These are phyloP conservation scores for Minunthozetes semirufus DNA, from an alignment of 2,888 invertebrate genomes.

Conservation along the genomic window DNA sequence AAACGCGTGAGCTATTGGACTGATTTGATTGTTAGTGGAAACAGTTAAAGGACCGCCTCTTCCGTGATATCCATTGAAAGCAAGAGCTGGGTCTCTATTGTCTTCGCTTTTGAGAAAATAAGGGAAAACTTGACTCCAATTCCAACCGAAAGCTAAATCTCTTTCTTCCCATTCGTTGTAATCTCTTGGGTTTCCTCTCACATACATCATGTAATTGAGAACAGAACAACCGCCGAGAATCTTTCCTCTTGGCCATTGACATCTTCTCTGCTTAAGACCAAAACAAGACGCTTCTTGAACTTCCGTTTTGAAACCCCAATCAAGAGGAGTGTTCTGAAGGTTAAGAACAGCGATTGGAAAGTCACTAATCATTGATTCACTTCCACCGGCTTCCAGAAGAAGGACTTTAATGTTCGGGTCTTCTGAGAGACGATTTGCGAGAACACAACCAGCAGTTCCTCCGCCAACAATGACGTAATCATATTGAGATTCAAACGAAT, in stretches of 20 bases:
- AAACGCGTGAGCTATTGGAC: conserved; percentile 41
- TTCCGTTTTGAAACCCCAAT: conserved; percentile 89
- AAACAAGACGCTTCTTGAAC: conserved; percentile 55
- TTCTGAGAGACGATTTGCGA: conserved; percentile 64
- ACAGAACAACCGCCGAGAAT: conserved; percentile 81
- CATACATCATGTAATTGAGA: conserved; percentile 81
- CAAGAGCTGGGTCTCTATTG: conserved; percentile 45
- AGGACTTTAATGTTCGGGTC: conserved; percentile 42
- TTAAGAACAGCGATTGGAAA: conserved; percentile 43
- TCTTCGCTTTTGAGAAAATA: conserved; percentile 61
- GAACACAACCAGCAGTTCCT: conserved; percentile 78
- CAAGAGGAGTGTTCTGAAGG: conserved; percentile 52
- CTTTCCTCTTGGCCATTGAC: conserved; percentile 75
- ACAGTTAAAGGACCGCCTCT: conserved; percentile 43
- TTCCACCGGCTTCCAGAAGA: conserved; percentile 44
- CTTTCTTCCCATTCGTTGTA: conserved; percentile 80
- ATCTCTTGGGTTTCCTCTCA: conserved; percentile 74
- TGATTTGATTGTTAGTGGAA: conserved; percentile 40
- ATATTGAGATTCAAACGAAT: too few species aligned
- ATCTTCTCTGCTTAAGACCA: conserved; percentile 39
- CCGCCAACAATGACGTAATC: conserved; percentile 35
- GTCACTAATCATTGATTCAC: conserved; percentile 43
- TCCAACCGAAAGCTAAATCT: conserved; percentile 83
- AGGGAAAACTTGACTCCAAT: conserved; percentile 69
- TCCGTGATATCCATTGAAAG: conserved; percentile 43